phyloP scores from a whole-genome alignment of 1,140 invertebrate genomes.

The Zaprionus gabonicus region DNA sequence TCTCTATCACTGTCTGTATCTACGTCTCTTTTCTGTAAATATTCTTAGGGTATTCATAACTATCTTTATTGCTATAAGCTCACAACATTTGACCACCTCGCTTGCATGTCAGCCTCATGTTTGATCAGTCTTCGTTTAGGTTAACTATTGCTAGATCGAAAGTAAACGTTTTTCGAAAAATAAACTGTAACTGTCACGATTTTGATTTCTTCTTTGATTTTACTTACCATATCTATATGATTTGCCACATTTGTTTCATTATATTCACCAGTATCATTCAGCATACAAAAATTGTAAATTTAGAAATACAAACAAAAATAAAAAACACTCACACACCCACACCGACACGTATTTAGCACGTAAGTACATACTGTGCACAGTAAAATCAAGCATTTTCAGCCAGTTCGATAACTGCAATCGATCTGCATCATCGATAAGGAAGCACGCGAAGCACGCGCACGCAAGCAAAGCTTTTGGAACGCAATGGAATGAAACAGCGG shows the following conservation, averaged over 20 bases:
- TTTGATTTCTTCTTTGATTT: not conserved
- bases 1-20: conserved; percentile 6
- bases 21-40: not conserved
- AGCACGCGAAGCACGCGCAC: conserved; percentile 39
- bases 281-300: not conserved
- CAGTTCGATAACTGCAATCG: conserved; percentile 24
- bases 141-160: not conserved
- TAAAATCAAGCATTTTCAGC: conserved; percentile 15
- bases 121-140: not conserved
- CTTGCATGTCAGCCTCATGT: not conserved
- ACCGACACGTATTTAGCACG: conserved; percentile 1
- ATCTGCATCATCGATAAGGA: conserved; percentile 15
- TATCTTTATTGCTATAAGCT: not conserved
- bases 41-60: not conserved
- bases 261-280: not conserved
- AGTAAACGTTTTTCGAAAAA: not conserved
- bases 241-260: not conserved
- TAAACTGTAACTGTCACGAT: not conserved
- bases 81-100: not conserved
- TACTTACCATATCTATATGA: not conserved
- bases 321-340: not conserved
- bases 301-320: not conserved
- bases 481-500: conserved; percentile 59
- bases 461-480: conserved; percentile 63
- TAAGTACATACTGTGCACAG: conserved; percentile 42